phyloP scores from a whole-genome alignment of 2,113 vertebrate species.

The Gymnobelideus leadbeateri region DNA sequence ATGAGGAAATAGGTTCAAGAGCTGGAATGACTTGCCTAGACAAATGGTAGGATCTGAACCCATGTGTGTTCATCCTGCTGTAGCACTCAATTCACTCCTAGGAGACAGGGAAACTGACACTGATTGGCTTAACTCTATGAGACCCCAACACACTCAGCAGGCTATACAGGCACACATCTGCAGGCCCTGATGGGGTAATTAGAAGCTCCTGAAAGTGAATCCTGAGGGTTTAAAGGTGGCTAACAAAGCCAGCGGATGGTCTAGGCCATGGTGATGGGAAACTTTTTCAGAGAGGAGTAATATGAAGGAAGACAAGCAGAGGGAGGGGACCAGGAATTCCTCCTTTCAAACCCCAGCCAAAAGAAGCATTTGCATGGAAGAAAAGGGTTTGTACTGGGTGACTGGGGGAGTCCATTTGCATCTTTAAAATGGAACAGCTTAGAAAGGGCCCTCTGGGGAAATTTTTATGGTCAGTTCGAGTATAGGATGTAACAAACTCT shows the following conservation, averaged over 20 bases:
- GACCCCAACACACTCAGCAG: background rate
- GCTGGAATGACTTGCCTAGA: background rate
- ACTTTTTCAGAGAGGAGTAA: constrained; percentile 4
- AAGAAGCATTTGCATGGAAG: constrained; percentile 45
- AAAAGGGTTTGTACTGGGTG: constrained; percentile 33
- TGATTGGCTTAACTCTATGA: background rate
- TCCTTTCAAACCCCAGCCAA: background rate
- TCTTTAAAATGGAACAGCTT: constrained; percentile 29
- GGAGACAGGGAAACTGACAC: constrained; percentile 3
- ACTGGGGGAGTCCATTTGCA: constrained; percentile 3
- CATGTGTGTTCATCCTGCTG: background rate
- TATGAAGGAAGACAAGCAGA: background rate
- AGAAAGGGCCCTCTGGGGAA: constrained; percentile 24
- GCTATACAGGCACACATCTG: background rate
- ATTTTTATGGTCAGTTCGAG: constrained; percentile 20
- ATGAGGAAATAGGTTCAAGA: background rate
- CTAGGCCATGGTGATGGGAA: background rate
- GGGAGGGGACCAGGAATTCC: background rate
- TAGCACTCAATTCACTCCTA: background rate
- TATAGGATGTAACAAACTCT: constrained; percentile 28
- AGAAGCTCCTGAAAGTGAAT: constrained; percentile 61
- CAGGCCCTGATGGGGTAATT: constrained; percentile 29
- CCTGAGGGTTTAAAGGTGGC: constrained; percentile 42
- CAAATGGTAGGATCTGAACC: background rate
- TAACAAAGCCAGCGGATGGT: constrained; percentile 43